These are phyloP conservation scores for Oophaga sylvatica DNA, from an alignment of 2,797 vertebrate genomes.

Conservation along the genomic window DNA sequence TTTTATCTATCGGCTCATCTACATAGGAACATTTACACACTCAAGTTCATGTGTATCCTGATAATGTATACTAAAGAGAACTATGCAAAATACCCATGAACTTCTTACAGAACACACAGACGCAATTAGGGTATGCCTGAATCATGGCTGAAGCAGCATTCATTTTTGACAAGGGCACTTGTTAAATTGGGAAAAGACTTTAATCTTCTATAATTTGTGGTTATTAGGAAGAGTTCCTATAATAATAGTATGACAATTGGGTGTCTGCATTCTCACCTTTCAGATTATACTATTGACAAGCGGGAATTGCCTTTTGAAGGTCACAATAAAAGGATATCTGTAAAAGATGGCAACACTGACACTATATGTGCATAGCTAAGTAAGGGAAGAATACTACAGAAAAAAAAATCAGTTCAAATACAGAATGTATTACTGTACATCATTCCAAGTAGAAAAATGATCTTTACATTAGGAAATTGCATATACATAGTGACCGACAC, in stretches of 20 bases:
- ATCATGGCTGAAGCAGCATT: not conserved
- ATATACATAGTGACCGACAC: too few relatives aligned
- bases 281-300: not conserved
- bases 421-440: not conserved
- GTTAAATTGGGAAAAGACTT: not conserved
- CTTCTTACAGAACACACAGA: not conserved
- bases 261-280: constrained; percentile 2
- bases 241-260: not conserved
- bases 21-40: too few relatives aligned
- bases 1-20: too few relatives aligned
- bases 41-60: too few relatives aligned
- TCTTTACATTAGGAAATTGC: too few relatives aligned
- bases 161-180: not conserved
- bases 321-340: not conserved
- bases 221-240: constrained; percentile 14
- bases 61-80: too few relatives aligned
- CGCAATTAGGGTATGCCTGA: not conserved
- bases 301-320: not conserved
- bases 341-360: not conserved
- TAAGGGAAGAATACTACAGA: not conserved
- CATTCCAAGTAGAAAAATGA: not conserved
- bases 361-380: not conserved
- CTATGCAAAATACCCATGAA: not conserved
- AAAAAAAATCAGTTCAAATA: not conserved
- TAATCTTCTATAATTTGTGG: constrained; percentile 15